A percentile compares a stretch with the other conserved stretches of the same genome.
Conservation (phyloP, 2,113 vertebrate species). For the Spea bombifrons region DNA sequence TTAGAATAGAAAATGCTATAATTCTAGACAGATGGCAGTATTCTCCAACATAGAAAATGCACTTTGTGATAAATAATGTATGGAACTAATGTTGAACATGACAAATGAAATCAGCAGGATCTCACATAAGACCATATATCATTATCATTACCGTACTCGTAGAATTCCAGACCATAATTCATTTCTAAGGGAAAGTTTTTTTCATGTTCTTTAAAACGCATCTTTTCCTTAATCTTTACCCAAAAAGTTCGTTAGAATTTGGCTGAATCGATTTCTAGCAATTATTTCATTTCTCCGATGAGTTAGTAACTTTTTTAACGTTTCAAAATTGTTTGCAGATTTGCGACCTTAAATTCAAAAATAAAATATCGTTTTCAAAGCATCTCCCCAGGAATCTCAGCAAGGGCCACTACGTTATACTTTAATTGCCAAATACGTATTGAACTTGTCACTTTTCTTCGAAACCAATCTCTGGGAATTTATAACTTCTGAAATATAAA, state of each 20-base stretch:
- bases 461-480: background rate
- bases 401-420: background rate
- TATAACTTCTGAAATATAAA: background rate
- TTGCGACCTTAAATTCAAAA: background rate
- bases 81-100: conserved; percentile 36
- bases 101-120: conserved; percentile 43
- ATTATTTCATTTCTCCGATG: background rate
- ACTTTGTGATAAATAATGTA: conserved; percentile 43
- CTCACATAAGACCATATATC: conserved; percentile 40
- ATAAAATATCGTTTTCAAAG: background rate
- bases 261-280: background rate
- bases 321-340: background rate
- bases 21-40: conserved; percentile 43
- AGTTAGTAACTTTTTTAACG: background rate
- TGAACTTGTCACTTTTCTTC: background rate
- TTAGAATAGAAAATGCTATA: conserved; percentile 37
- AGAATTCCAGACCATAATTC: conserved; percentile 30
- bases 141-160: conserved; percentile 20
- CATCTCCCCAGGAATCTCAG: background rate
- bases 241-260: conserved; percentile 2
- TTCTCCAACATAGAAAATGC: conserved; percentile 38
- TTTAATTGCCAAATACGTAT: background rate
- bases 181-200: conserved; percentile 7
- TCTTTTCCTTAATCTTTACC: conserved; percentile 22
- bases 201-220: conserved; percentile 19